Base-by-base conservation (phyloP, 2,113 vertebrate species). In the Megaceryle torquata region DNA sequence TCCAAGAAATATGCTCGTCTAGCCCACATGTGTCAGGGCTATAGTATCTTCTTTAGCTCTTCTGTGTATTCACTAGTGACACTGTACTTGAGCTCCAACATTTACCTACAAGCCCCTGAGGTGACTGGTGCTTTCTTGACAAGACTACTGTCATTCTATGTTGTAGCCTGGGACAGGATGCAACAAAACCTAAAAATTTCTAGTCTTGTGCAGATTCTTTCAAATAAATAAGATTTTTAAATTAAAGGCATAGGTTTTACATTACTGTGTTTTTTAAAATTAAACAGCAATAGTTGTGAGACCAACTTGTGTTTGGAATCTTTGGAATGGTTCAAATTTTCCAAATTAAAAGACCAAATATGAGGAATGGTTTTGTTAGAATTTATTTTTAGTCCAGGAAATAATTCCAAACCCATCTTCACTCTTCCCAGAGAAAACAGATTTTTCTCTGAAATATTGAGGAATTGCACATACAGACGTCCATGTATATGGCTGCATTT, bases 191-290 rank as follows among this genome's bases (percentile, higher is more conserved):
- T 44, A 35, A 72, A 50, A 7, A 5, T 60, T 5, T 76, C 13
- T 0, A 0, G 6, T 44, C 8, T 5, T 59, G 6, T 54, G n/a
- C 15, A 44, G 7, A 48, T 39, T 72, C 10, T 59, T 82, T 82
- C 28, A 76, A 44, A n/a, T 3, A 35, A 46, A 29, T 44, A 37
- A 68, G 11, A 33, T 86, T 50, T 75, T 14, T 54, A 56, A 37
- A 31, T 41, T 61, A 18, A 80, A 39, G 39, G 9, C 8, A 43
- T 43, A 46, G 29, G 5, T 61, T 56, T 67, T 46, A 22, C 3
- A 26, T 41, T 33, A 43, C 8, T 39, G 17, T 53, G 13, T 1
- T 50, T 63, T 43, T 43, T 61, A 15, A 74, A 61, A 35, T 33
- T 43, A 33, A 65, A 48, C 4, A 18, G 16, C 8, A 33, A 7